A percentile compares a stretch with the other conserved stretches of the same genome.
These are phyloP conservation scores for Eurytoma californica DNA, from an alignment of 2,888 invertebrate genomes.

Conservation along the genomic window DNA sequence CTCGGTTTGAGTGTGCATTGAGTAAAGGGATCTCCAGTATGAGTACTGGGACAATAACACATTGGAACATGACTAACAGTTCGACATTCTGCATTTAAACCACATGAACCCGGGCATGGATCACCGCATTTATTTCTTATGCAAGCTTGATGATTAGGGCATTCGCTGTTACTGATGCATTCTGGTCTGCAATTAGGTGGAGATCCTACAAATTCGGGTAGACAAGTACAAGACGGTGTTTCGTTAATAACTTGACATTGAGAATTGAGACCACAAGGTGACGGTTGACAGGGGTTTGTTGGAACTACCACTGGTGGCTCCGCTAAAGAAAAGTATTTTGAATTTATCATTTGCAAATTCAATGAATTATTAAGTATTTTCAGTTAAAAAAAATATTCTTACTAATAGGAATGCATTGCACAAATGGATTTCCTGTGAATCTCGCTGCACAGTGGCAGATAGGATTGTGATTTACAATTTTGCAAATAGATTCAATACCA, in stretches of 20 bases:
- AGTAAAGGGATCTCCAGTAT: slow-evolving; percentile 84
- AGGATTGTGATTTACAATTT: slow-evolving; percentile 85
- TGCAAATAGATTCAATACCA: slow-evolving; percentile 85
- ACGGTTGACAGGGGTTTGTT: slow-evolving; percentile 77
- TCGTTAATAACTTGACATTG: slow-evolving; percentile 77
- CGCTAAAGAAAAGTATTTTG: slow-evolving; percentile 63
- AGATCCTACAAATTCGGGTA: slow-evolving; percentile 81
- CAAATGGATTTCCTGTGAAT: slow-evolving; percentile 83
- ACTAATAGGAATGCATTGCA: slow-evolving; percentile 30
- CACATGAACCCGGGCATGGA: slow-evolving; percentile 86
- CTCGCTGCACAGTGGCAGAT: slow-evolving; percentile 82
- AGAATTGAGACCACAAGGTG: slow-evolving; percentile 82
- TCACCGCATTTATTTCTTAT: slow-evolving; percentile 81
- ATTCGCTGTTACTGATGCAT: slow-evolving; percentile 83
- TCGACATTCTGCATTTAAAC: slow-evolving; percentile 79
- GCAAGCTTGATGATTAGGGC: slow-evolving; percentile 79
- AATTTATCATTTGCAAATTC: background rate
- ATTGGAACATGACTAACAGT: slow-evolving; percentile 85
- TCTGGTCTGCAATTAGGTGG: slow-evolving; percentile 87
- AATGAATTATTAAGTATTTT: background rate
- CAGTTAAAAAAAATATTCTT: slow-evolving; percentile 25
- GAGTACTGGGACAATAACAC: slow-evolving; percentile 83
- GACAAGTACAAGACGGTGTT: slow-evolving; percentile 83
- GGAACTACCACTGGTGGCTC: slow-evolving; percentile 76
- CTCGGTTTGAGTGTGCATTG: slow-evolving; percentile 64